Evolutionary conservation across 1,140 invertebrate genomes (phyloP), one percentile per base, ranked within the genome.

Genomic region (Psix sp.): DNA sequence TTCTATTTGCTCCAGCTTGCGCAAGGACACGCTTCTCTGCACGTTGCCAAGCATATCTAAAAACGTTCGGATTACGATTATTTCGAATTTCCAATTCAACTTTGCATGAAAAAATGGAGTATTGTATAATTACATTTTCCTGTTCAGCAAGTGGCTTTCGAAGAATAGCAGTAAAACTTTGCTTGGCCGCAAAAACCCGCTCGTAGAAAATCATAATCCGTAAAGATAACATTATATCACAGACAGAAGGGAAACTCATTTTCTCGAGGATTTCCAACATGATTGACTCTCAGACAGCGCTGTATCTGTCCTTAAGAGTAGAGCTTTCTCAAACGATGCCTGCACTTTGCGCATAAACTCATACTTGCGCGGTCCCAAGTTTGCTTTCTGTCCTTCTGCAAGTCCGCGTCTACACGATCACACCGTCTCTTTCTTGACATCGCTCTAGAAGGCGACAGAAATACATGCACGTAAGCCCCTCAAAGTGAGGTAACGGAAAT

Each of bases 291-390:
- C 49, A 38, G 56, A 62, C 33, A 49, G 48, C 17, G 49, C 38
- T 46, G 40, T 49, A 49, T 49, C 33, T 56, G 57, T 49, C 43
- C 57, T 51, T 49, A 24, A 17, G 36, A 70, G 39, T 42, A 33
- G 26, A 71, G 49, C 5, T 56, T 49, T 33, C 35, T 48, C 40
- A 43, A 62, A 45, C 48, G 35, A 45, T 39, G 56, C 36, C 42
- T 54, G 56, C 56, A 60, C 66, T 70, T 62, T 48, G 40, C 56
- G 49, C 56, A 56, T 70, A 70, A 54, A 62, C 66, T 70, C 66
- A 70, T 62, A 70, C 56, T 46, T 31, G 24, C 31, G 31, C 31
- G 26, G 51, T 24, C 38, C 11, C 17, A 45, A 71, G 42, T 52
- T 48, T 29, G 17, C 51, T 18, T 29, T 33, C 36, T 42, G 13